A percentile compares a stretch with the other conserved stretches of the same genome.
Conservation (phyloP, 35 echinoderm and acorn worm species). For the Ptychodera flava region DNA sequence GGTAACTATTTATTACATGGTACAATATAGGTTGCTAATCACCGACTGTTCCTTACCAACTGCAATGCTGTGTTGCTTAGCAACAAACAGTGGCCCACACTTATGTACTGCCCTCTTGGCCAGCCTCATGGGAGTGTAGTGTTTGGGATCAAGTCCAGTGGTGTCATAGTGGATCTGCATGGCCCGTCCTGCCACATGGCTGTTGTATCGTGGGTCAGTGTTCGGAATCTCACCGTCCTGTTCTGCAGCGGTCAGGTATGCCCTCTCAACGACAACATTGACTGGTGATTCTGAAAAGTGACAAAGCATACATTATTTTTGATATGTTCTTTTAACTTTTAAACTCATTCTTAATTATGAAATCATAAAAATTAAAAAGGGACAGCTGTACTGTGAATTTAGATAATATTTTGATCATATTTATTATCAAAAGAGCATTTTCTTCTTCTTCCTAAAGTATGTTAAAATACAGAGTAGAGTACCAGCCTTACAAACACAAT, state of each 20-base stretch:
- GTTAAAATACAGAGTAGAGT: no score
- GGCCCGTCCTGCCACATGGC: conserved; percentile 7
- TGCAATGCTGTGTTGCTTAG: conserved; percentile 7
- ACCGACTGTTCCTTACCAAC: conserved; percentile 20
- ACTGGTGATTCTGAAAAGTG: no score
- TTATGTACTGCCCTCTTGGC: not conserved
- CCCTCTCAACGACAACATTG: conserved; percentile 18
- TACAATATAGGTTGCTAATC: not conserved
- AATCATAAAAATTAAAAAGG: no score
- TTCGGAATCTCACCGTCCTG: not conserved
- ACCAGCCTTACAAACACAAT: no score
- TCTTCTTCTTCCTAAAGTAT: no score
- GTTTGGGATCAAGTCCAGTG: not conserved
- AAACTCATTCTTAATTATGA: no score
- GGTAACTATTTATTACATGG: no score
- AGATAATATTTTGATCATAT: no score
- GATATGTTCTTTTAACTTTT: no score
- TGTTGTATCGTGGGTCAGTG: conserved; percentile 12
- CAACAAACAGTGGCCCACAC: conserved; percentile 24
- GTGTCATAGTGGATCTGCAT: conserved; percentile 36
- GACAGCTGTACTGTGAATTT: no score
- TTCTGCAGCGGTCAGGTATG: not conserved
- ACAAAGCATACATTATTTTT: no score
- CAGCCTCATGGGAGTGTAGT: not conserved
- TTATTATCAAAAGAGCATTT: no score